Base-by-base conservation (phyloP, 30 jellyfish, hydroid and myxozoan species). In the Hydractinia symbiolongicarpus region DNA sequence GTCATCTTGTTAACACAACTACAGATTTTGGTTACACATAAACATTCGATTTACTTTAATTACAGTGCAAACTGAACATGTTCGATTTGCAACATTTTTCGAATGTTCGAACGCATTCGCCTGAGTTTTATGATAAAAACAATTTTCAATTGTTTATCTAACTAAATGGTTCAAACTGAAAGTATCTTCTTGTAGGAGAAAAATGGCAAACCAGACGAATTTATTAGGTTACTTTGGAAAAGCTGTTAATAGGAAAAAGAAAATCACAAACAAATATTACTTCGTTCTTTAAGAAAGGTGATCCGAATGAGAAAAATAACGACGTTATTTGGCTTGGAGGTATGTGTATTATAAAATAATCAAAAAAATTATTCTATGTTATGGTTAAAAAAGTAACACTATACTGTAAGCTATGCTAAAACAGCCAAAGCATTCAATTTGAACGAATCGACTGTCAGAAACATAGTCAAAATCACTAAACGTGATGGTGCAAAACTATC, bases 361-460 rank as follows among this genome's bases (percentile, higher is more conserved):
- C 44, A 30, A 30, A 30, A n/a, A 30, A 0, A 0, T 30, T 30
- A 30, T 30, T 30, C 44, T 30, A 30, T 30, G 44, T 30, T 30
- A 30, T 30, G 44, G 44, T 30, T 30, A 30, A 30, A 30, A 30
- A 30, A 30, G 44, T 30, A 30, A 30, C 44, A 0, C 44, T 58
- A 11, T 58, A 58, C 16, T 58, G 69, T 0, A 68, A 68, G 21
- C 13, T 68, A 68, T 68, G 50, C 16, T 20, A 4, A 68, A 11
- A 68, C 78, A 11, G 78, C 78, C 16, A 68, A 20, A 15, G 78
- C 78, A 11, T 68, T 68, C 4, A 11, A 30, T 20, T 20, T 68
- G 78, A 68, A 68, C 50, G 78, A 68, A 30, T 68, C 78, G 53
- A 68, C 40, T 11, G 78, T 68, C 78, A 15, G 78, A 30, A 20